Conservation (phyloP, 53 echinoderm and acorn worm species). For the Astropecten irregularis region DNA sequence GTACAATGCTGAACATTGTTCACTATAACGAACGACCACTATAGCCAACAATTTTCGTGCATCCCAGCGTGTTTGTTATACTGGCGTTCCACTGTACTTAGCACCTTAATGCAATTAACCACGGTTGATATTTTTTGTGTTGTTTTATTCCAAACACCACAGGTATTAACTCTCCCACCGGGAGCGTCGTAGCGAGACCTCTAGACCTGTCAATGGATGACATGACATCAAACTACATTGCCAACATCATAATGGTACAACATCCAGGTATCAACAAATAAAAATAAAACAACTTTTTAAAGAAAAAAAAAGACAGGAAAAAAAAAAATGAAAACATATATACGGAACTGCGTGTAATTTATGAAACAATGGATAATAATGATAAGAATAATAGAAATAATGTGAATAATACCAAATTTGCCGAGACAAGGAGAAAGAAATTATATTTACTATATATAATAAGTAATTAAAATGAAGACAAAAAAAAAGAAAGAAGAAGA, state of each 20-base stretch:
- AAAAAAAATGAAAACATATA: constrained; percentile 1
- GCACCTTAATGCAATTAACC: no score
- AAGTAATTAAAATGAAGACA: neutral
- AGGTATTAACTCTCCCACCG: no score
- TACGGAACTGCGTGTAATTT: constrained; percentile 35
- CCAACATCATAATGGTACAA: neutral
- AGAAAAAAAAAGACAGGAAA: neutral
- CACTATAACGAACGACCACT: no score
- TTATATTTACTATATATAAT: constrained; percentile 36
- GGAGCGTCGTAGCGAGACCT: no score
- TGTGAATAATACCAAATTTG: constrained; percentile 48
- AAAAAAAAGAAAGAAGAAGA: neutral
- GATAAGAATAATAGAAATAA: neutral
- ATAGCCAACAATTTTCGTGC: no score
- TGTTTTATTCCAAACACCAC: no score
- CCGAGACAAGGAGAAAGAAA: constrained; percentile 1
- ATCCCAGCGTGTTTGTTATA: no score
- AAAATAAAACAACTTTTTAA: neutral
- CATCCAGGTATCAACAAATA: neutral
- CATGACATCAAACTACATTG: no score
- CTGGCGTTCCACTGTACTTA: no score
- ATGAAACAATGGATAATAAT: constrained; percentile 3
- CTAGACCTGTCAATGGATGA: no score
- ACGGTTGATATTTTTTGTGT: no score
- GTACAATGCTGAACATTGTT: no score